These are phyloP conservation scores for Neodiprion lecontei DNA, from an alignment of 1,140 invertebrate species.

Conservation along the genomic window DNA sequence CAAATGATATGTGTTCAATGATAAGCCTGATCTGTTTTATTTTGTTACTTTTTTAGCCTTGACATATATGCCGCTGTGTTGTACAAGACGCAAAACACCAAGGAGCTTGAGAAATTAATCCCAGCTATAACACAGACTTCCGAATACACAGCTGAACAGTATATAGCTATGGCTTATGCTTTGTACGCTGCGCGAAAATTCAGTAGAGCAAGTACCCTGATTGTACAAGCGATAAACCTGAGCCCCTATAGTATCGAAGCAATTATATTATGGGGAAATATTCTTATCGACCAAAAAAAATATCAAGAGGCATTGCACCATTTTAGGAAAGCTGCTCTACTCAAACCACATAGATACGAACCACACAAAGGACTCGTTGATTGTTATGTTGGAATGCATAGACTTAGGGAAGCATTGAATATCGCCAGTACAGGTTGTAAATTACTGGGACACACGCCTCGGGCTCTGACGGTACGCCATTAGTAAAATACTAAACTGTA, in stretches of 20 bases:
- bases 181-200: slow-evolving; percentile 63
- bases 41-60: slow-evolving; percentile 37
- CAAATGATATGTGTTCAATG: neutral
- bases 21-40: neutral
- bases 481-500: slow-evolving; percentile 28
- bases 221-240: slow-evolving; percentile 64
- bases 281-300: slow-evolving; percentile 76
- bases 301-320: slow-evolving; percentile 73
- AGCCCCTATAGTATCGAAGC: slow-evolving; percentile 71
- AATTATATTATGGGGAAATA: slow-evolving; percentile 72
- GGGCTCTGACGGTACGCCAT: slow-evolving; percentile 71
- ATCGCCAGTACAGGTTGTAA: slow-evolving; percentile 75
- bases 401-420: slow-evolving; percentile 73
- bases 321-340: slow-evolving; percentile 76
- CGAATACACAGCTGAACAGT: slow-evolving; percentile 66
- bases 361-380: slow-evolving; percentile 76
- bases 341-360: slow-evolving; percentile 67
- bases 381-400: slow-evolving; percentile 72
- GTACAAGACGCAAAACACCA: slow-evolving; percentile 55
- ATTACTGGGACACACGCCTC: slow-evolving; percentile 72
- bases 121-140: slow-evolving; percentile 50
- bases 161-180: slow-evolving; percentile 72
- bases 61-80: slow-evolving; percentile 62
- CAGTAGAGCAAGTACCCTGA: slow-evolving; percentile 68
- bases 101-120: slow-evolving; percentile 61